Evolutionary conservation across 1,140 invertebrate genomes (phyloP).

Genomic region (Philaenus spumarius): DNA sequence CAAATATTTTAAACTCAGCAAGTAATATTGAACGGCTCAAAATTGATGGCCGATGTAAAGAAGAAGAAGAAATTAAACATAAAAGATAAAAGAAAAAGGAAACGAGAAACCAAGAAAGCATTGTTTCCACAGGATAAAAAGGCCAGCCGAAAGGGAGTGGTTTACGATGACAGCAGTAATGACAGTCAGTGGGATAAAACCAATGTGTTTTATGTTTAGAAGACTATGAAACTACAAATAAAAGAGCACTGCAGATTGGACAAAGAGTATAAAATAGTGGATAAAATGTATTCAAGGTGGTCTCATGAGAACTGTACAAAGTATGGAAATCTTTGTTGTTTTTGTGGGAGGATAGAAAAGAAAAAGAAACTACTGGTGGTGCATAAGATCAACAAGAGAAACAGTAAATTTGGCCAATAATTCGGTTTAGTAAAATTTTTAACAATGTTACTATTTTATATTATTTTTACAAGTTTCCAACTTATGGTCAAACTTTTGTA

Average conservation of each 20-base stretch:
- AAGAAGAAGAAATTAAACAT: neutral
- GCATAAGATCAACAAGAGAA: too few relatives aligned
- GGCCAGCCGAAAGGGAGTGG: too few relatives aligned
- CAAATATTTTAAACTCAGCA: neutral
- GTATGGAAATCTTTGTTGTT: slow-evolving; percentile 4
- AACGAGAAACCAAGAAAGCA: too few relatives aligned
- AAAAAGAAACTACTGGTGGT: slow-evolving; percentile 21
- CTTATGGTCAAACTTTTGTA: too few relatives aligned
- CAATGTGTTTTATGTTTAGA: slow-evolving; percentile 4
- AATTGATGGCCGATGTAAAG: neutral
- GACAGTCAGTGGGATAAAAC: slow-evolving; percentile 1
- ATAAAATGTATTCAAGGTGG: slow-evolving; percentile 3
- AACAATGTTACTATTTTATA: too few relatives aligned
- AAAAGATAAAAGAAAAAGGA: neutral
- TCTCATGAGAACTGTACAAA: slow-evolving; percentile 14
- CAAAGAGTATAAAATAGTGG: slow-evolving; percentile 6
- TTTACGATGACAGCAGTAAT: neutral
- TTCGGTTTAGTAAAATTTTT: too few relatives aligned
- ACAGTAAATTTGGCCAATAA: too few relatives aligned
- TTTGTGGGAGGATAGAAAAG: slow-evolving; percentile 18
- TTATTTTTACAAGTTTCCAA: too few relatives aligned
- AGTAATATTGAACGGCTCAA: neutral
- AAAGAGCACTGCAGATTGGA: too few relatives aligned
- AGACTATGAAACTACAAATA: too few relatives aligned
- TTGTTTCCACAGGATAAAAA: too few relatives aligned